Evolutionary conservation across 2,888 invertebrate species (phyloP), one percentile per base, ranked within the genome.

Genomic region (Pseudococcus longispinus): DNA sequence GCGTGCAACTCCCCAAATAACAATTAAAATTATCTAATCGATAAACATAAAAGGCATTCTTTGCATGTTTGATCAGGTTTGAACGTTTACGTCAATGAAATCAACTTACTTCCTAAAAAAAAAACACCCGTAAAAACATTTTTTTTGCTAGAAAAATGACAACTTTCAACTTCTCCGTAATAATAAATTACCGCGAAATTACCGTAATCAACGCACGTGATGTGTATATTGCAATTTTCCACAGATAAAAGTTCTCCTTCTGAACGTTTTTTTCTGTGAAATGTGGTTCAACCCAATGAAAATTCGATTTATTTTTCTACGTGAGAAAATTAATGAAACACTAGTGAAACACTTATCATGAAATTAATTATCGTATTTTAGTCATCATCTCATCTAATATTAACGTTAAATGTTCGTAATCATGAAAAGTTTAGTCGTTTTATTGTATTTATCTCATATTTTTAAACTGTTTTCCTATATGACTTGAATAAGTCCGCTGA

Each of bases 261-360:
- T 29, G 29, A 11, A 70, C 6, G 9, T 26, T 29, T 70, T 70
- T 29, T 29, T 70, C 18, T 70, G 70, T 70, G 70, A 70, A 18
- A 18, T 26, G 29, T 70, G 70, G 70, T 32, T 32, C 70, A 70
- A 15, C 70, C 70, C 70, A 70, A 70, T 70, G 70, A 70, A 70
- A 70, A 18, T 70, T 70, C 65, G 65, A 70, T 70, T 70, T 29
- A 23, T 60, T 70, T 29, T 70, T 70, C 29, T 70, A 29, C 70
- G 70, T 32, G 29, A 18, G 8, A 26, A 65, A 9, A n/a, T n/a
- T n/a, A n/a, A n/a, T n/a, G n/a, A n/a, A n/a, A n/a, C n/a, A n/a
- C 26, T 20, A 26, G 18, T 70, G 70, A 32, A 29, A 70, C 18
- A 32, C 70, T 70, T 70, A 29, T 65, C 44, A 15, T 46, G 44